Evolutionary conservation across 1,140 invertebrate species (phyloP), one percentile per base, ranked within the genome.

Genomic region (Panulirus ornatus): DNA sequence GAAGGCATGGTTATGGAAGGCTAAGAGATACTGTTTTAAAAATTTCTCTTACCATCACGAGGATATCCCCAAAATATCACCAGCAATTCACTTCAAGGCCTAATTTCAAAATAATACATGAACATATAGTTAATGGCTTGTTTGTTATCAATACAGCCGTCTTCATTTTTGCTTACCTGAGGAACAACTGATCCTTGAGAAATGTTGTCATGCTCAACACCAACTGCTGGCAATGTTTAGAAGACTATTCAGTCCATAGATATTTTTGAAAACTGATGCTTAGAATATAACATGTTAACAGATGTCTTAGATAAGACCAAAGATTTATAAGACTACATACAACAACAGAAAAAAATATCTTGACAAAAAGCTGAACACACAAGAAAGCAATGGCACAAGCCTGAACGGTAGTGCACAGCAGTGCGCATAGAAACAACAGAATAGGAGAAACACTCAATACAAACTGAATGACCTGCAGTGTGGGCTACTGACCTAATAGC

Each of bases 401-500:
- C 58, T n/a, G 30, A 66, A n/a, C 30, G 58, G 27, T 27, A 30
- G 58, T 78, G 75, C 40, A 78, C 40, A 78, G 75, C 75, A 11
- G 58, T 66, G 58, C 58, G 58, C n/a, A 66, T n/a, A 42, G 27
- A 19, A 83, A 83, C 34, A 40, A 63, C 34, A 83, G 38, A 63
- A 34, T 27, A 40, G 27, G 47, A 82, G 54, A 16, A 81, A 83
- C 40, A 58, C 38, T 34, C 81, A 83, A 66, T 40, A 58, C 30
- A 27, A 36, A 70, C 34, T 44, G 47, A 75, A 75, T 54, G 47
- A 63, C 19, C 34, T 63, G 58, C 34, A 66, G 87, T 73, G 51
- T 79, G 78, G 93, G 93, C 92, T 94, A 95, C 95, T 96, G 95
- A 97, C 96, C 96, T 96, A 96, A 96, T 94, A 94, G 95, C 95